A percentile compares a stretch with the other conserved stretches of the same genome.
Conservation (phyloP, 2,113 vertebrate genomes). For the Taurulus bubalis region DNA sequence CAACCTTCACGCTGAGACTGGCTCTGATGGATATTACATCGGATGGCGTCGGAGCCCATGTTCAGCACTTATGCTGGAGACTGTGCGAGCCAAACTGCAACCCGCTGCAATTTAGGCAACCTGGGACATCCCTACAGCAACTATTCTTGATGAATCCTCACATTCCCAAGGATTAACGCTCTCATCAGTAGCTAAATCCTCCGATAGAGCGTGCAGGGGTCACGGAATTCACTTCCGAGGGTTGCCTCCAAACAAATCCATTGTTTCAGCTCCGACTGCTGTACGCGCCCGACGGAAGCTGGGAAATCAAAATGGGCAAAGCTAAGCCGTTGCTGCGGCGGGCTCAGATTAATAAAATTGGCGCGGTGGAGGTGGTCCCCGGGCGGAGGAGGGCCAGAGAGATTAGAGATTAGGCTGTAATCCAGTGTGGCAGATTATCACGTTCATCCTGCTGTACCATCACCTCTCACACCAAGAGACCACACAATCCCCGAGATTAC, state of each 20-base stretch:
- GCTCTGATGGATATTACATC: conserved; percentile 70
- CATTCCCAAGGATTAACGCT: conserved; percentile 74
- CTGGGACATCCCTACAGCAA: conserved; percentile 75
- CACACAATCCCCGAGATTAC: conserved; percentile 80
- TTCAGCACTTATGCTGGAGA: conserved; percentile 62
- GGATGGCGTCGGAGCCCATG: conserved; percentile 41
- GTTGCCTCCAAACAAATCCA: conserved; percentile 67
- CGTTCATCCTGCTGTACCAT: conserved; percentile 78
- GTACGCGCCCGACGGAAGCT: conserved; percentile 59
- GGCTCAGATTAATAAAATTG: conserved; percentile 77
- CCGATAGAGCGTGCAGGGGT: conserved; percentile 59
- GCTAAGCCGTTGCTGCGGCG: conserved; percentile 63
- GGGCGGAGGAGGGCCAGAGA: conserved; percentile 67
- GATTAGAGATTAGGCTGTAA: conserved; percentile 83
- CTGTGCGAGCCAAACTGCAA: conserved; percentile 64
- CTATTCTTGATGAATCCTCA: conserved; percentile 81
- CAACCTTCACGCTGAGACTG: conserved; percentile 73
- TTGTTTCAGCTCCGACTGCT: conserved; percentile 68
- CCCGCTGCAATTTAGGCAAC: conserved; percentile 72
- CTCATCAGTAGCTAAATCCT: conserved; percentile 78
- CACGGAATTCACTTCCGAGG: conserved; percentile 59
- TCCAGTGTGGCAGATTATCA: conserved; percentile 83
- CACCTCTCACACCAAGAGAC: conserved; percentile 80
- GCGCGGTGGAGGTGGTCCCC: conserved; percentile 73
- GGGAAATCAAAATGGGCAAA: conserved; percentile 79